Percentiles rank a stretch among this genome's conserved stretches.
phyloP scores from a whole-genome alignment of 2,113 vertebrate species.

The Carassius auratus region DNA sequence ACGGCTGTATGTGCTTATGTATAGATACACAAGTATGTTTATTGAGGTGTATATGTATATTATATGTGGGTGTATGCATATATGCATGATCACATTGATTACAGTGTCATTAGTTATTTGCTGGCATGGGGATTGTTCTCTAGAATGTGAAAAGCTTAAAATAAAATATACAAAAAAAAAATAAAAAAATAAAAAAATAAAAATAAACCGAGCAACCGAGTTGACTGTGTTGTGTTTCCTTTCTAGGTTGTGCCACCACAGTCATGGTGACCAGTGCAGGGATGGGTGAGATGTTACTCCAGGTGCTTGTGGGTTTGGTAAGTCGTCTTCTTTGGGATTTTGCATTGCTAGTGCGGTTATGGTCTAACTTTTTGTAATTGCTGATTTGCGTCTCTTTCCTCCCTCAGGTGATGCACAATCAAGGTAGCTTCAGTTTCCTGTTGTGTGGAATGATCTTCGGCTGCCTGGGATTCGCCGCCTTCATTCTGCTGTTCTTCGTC shows the following conservation, averaged over 20 bases:
- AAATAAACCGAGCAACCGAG: no score
- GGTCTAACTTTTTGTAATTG: background rate
- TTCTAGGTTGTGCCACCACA: slow-evolving; percentile 86
- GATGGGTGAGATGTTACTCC: slow-evolving; percentile 90
- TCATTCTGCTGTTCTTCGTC: slow-evolving; percentile 82
- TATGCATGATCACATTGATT: no score
- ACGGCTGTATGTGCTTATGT: no score
- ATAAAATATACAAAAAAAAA: no score
- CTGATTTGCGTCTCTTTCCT: slow-evolving; percentile 16
- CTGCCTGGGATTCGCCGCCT: slow-evolving; percentile 81
- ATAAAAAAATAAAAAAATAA: no score
- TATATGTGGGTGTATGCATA: no score
- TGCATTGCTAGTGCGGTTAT: background rate
- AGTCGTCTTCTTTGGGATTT: slow-evolving; percentile 23
- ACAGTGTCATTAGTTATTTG: no score
- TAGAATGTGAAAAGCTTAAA: no score
- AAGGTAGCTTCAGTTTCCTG: slow-evolving; percentile 89
- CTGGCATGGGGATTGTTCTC: no score
- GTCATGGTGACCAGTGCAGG: slow-evolving; percentile 91
- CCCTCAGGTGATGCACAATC: slow-evolving; percentile 84
- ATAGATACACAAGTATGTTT: no score
- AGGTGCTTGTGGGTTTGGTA: slow-evolving; percentile 90
- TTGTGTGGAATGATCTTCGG: slow-evolving; percentile 85
- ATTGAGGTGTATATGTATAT: no score
- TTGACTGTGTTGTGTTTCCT: background rate